Evolutionary conservation across 2,797 vertebrate species (phyloP).

Genomic region (Halcyon smyrnensis): DNA sequence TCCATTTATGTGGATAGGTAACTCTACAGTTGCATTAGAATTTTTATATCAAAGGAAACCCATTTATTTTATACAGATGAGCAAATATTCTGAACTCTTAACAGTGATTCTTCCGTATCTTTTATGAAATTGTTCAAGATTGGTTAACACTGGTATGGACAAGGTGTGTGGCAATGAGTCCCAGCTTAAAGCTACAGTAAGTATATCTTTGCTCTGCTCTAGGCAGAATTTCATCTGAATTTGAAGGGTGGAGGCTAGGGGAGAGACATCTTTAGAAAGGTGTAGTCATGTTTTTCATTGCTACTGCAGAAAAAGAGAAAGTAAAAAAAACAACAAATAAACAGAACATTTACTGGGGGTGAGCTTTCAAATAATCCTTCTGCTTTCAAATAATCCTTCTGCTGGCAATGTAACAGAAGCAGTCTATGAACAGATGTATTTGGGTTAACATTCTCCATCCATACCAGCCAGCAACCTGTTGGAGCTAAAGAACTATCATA

Average conservation of each 20-base stretch:
- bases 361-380: background rate
- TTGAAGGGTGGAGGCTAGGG: background rate
- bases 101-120: background rate
- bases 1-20: background rate
- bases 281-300: background rate
- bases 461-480: background rate
- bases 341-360: background rate
- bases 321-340: background rate
- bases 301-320: background rate
- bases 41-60: background rate
- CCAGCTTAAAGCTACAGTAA: background rate
- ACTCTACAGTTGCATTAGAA: background rate
- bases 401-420: background rate
- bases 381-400: background rate
- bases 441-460: background rate
- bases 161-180: background rate
- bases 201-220: background rate
- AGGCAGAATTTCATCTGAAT: background rate
- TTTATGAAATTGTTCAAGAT: background rate
- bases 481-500: background rate
- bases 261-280: background rate
- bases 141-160: background rate
- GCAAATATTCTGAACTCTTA: background rate
- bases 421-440: background rate
- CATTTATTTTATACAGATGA: background rate